Base-by-base conservation (phyloP, 2,888 invertebrate genomes). In the Drosophila gaucha region DNA sequence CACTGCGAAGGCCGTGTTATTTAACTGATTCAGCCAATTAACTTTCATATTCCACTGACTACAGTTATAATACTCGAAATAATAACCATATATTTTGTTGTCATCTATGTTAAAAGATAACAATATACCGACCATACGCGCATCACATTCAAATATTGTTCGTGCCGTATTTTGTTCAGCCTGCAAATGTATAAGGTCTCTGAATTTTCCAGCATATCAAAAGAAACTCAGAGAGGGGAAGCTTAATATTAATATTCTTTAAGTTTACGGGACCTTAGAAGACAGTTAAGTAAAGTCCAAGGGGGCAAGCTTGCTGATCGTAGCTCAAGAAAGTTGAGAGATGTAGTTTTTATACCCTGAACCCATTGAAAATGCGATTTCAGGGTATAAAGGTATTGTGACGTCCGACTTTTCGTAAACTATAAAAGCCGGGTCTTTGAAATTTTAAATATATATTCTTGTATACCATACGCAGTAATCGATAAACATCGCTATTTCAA, bases 31-130 rank as follows among this genome's bases (percentile, higher is more conserved):
- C 57, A 39, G 72, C 72, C 74, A 74, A 74, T 74, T 64, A 67
- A 55, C 57, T 38, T 57, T 36, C 41, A 47, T 43, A 94, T 89
- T 92, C 43, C 52, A 30, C 6, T 60, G 38, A 6, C 14, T 8
- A 0, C 14, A 36, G n/a, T 20, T 16, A 28, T 6, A 38, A 50
- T 30, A n/a, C n/a, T 14, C 18, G 8, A 38, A 24, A 31, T 14
- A 6, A 54, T 16, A 56, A n/a, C 8, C 12, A 20, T 20, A 18
- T 8, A 14, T n/a, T n/a, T n/a, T n/a, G n/a, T n/a, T n/a, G n/a
- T n/a, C n/a, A n/a, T n/a, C n/a, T n/a, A n/a, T n/a, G n/a, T n/a
- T 33, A 12, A 14, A 2, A 16, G 5, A 36, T 14, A 24, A 20
- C 22, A 10, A 16, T 20, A 36, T 26, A 30, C 3, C 1, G 14